These are phyloP conservation scores for Drosophila niveifrons DNA, from an alignment of 2,888 invertebrate species.

Conservation along the genomic window DNA sequence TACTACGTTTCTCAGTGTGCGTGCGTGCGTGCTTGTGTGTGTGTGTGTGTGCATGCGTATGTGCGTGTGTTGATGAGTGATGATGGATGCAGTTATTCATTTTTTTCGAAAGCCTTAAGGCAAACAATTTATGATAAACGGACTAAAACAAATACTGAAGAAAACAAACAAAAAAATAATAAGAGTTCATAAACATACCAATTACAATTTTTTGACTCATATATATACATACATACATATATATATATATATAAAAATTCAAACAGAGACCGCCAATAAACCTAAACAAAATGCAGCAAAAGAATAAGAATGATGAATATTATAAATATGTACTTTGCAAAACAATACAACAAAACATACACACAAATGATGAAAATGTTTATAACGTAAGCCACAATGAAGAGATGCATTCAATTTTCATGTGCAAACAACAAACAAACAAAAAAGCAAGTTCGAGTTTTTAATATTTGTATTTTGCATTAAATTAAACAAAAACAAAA, in stretches of 20 bases:
- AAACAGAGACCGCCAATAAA: constrained; percentile 72
- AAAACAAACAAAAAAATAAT: neutral
- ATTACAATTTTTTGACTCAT: constrained; percentile 62
- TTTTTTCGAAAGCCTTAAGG: constrained; percentile 52
- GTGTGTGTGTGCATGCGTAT: constrained; percentile 3
- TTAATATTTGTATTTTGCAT: constrained; percentile 78
- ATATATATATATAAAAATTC: constrained; percentile 43
- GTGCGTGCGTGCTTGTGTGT: neutral
- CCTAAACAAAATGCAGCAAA: constrained; percentile 52
- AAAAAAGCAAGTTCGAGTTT: constrained; percentile 61
- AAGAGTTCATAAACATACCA: constrained; percentile 60
- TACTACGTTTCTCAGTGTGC: constrained; percentile 19
- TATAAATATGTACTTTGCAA: constrained; percentile 41
- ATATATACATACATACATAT: constrained; percentile 43
- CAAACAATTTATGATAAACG: constrained; percentile 42
- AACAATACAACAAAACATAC: constrained; percentile 36
- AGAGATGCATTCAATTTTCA: constrained; percentile 72
- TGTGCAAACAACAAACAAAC: constrained; percentile 34
- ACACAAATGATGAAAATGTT: constrained; percentile 44
- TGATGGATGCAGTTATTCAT: constrained; percentile 64
- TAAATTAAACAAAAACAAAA: constrained; percentile 52
- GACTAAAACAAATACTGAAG: constrained; percentile 31
- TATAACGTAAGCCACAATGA: constrained; percentile 71
- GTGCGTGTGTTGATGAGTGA: constrained; percentile 46
- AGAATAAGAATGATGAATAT: constrained; percentile 30